These are phyloP conservation scores for Enteromius viviparus DNA, from an alignment of 2,797 vertebrate species.

Conservation along the genomic window DNA sequence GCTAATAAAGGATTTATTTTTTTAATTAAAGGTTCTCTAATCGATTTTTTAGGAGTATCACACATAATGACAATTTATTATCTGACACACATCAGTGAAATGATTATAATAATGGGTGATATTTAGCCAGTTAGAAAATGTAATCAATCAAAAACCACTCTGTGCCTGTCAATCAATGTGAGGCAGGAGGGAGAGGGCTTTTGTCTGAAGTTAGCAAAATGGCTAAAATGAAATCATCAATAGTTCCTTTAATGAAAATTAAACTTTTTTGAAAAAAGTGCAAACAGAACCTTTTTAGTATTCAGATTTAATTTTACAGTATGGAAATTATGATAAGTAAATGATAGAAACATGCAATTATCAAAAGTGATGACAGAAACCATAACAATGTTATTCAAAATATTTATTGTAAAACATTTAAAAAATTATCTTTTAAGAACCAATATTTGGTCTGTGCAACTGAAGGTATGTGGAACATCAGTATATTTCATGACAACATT, in stretches of 20 bases:
- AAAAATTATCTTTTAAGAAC: neutral
- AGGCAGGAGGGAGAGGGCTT: neutral
- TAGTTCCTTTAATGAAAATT: neutral
- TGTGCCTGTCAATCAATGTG: neutral
- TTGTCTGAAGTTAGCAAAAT: neutral
- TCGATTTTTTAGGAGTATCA: neutral
- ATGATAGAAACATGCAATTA: neutral
- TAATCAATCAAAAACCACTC: neutral
- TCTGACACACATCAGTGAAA: neutral
- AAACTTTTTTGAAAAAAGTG: neutral
- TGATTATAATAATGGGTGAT: neutral
- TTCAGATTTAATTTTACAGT: neutral
- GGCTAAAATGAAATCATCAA: neutral
- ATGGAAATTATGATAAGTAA: neutral
- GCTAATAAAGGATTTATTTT: neutral
- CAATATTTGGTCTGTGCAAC: neutral
- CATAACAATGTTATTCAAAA: neutral
- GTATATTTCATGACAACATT: neutral
- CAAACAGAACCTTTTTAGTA: neutral
- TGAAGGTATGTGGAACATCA: neutral
- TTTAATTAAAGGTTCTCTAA: neutral
- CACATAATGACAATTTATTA: neutral
- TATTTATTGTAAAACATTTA: neutral
- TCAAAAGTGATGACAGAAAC: neutral
- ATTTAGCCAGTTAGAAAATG: neutral